Base-by-base conservation (phyloP, 2,888 invertebrate genomes). In the Torymus aiolomorphi region DNA sequence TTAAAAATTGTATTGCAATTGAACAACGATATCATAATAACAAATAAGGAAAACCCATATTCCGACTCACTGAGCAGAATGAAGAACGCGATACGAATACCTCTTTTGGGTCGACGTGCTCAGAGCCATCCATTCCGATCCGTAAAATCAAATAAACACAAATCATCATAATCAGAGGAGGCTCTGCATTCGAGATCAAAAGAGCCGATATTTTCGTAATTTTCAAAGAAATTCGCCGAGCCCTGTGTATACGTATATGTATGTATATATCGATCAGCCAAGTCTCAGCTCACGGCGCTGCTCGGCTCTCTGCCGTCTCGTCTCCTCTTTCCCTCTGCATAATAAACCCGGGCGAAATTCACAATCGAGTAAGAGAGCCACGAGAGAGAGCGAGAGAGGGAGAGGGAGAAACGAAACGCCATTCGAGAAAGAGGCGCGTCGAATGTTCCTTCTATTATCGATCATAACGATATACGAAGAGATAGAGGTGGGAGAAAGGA, bases 331-430 rank as follows among this genome's bases (percentile, higher is more conserved):
- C 61, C 56, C 76, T 52, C 12, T 20, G 12, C 65, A 16, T 61
- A 69, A 72, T 70, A 66, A 69, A 77, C 81, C 42, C 31, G 57
- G 57, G n/a, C 13, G 51, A 52, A 76, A 76, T 76, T 67, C 52
- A 69, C 31, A 76, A 69, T 76, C 54, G 51, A 66, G 49, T 20
- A 20, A 59, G 31, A 54, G 52, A 56, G 52, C 42, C 8, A 31
- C 31, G n/a, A n/a, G n/a, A n/a, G n/a, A n/a, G n/a, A n/a, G 42
- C 42, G 42, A 42, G 42, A 8, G 42, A 42, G 1, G 42, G 42
- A 42, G 31, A 3, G 42, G 31, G 12, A n/a, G 14, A 65, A 61
- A 61, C 24, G 16, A 56, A 54, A 31, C 56, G 10, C 12, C n/a
- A 56, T 10, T 24, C 12, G n/a, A 10, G 16, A 69, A 42, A 42